Evolutionary conservation across 2,797 vertebrate species (phyloP), one percentile per base, ranked within the genome.

Genomic region (Muraenolepis orangiensis): DNA sequence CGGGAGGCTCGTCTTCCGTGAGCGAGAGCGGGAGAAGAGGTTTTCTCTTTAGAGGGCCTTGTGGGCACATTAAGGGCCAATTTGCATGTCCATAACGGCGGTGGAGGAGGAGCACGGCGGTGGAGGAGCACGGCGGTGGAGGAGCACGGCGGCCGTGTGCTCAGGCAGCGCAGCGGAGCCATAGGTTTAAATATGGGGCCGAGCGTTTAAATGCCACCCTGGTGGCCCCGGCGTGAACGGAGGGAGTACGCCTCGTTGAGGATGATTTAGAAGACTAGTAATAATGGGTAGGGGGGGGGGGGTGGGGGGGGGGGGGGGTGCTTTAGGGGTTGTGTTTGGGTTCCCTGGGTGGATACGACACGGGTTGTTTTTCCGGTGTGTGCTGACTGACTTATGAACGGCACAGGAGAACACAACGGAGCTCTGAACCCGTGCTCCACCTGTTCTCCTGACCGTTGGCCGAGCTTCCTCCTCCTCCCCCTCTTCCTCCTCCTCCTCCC

Each of bases 61-160:
- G 89, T 93, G 91, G 91, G 92, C 91, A 91, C 91, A 93, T 93
- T 93, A 93, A 90, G 82, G 82, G 87, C 86, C 91, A 85, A 92
- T 93, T 92, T 92, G 91, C 91, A 92, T 91, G 91, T 90, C 88
- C 87, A 91, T 92, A 92, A 93, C 80, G 69, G 88, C 86, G 87
- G 87, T 81, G 80, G 89, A 90, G 83, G 87, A n/a, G n/a, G n/a
- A n/a, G n/a, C n/a, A n/a, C 78, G 32, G 32, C 32, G 32, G 32
- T 8, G 32, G 32, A 8, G 32, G 3, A 8, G 32, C 32, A 8
- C 3, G 32, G 32, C 32, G 32, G 32, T 4, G 32, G 32, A 34
- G 32, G 32, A 34, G 12, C 4, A 51, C 23, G n/a, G n/a, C 89
- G 82, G 86, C 86, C 81, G 90, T 85, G 86, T 84, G 85, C 87